Percentiles rank a stretch among this genome's conserved stretches.
These are phyloP conservation scores for Eudemis profundana DNA, from an alignment of 2,888 invertebrate species.

Conservation along the genomic window DNA sequence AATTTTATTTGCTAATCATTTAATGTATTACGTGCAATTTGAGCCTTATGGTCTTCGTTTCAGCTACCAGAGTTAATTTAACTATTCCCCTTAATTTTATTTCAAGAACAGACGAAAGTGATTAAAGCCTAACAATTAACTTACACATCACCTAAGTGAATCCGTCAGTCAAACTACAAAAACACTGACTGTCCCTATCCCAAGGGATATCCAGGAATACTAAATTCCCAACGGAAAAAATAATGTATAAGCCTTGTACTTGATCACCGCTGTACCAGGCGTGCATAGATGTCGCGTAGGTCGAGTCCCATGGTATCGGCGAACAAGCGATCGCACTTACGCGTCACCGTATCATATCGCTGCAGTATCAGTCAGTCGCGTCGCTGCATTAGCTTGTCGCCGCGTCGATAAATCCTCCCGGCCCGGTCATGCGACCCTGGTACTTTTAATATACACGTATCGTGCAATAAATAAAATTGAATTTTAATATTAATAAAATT, in stretches of 20 bases:
- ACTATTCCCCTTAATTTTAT: conserved; percentile 2
- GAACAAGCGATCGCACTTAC: conserved; percentile 84
- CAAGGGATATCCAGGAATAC: conserved; percentile 7
- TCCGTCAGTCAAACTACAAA: conserved; percentile 9
- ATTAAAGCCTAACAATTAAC: conserved; percentile 12
- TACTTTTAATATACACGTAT: conserved; percentile 57
- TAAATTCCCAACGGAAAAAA: conserved; percentile 58
- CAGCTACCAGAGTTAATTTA: not conserved
- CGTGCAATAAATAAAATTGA: conserved; percentile 10
- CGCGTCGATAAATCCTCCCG: conserved; percentile 75
- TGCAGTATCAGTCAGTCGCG: conserved; percentile 82
- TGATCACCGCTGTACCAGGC: conserved; percentile 31
- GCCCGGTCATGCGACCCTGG: conserved; percentile 67
- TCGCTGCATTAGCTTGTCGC: conserved; percentile 81
- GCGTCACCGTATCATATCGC: conserved; percentile 79
- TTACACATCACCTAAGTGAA: not conserved
- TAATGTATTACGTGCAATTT: not conserved
- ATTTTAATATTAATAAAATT: conserved; percentile 6
- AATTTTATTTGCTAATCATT: not conserved
- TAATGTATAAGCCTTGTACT: conserved; percentile 62
- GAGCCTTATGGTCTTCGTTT: not conserved
- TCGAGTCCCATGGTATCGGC: conserved; percentile 72
- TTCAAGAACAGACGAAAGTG: not conserved
- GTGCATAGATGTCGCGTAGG: conserved; percentile 40
- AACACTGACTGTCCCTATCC: not conserved